Evolutionary conservation across 1,140 invertebrate species (phyloP).

Genomic region (Drosophila fuyamai): DNA sequence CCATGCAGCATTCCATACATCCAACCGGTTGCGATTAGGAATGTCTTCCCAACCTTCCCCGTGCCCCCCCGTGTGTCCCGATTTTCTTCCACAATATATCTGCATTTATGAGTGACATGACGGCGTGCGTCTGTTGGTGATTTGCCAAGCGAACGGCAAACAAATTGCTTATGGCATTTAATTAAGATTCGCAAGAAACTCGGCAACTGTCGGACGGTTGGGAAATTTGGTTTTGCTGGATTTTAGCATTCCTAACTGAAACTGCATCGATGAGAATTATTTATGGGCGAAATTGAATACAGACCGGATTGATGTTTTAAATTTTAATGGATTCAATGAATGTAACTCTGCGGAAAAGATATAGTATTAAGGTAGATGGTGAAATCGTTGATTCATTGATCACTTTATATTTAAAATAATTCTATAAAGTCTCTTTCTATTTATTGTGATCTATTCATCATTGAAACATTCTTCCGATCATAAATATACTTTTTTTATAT

Average conservation of each 20-base stretch:
- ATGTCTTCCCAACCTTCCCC: conserved; percentile 17
- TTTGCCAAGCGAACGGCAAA: conserved; percentile 45
- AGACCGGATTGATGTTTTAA: neutral
- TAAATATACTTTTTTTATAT: no score
- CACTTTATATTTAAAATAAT: no score
- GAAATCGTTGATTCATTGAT: no score
- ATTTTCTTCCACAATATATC: conserved; percentile 10
- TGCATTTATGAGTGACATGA: conserved; percentile 57
- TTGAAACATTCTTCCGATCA: no score
- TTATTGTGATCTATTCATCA: no score
- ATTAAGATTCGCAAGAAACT: conserved; percentile 33
- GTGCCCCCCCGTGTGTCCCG: neutral
- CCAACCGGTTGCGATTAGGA: conserved; percentile 36
- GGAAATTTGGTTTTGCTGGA: conserved; percentile 10
- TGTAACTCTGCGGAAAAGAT: no score
- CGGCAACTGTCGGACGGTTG: conserved; percentile 9
- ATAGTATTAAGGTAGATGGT: no score
- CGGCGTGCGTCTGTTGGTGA: conserved; percentile 25
- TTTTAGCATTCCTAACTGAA: conserved; percentile 4
- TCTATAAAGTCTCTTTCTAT: no score
- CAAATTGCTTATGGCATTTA: conserved; percentile 58
- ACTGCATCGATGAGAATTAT: conserved; percentile 1
- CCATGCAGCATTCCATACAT: conserved; percentile 42
- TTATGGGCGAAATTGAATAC: conserved; percentile 2
- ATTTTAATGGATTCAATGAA: neutral